These are phyloP conservation scores for Pedetes capensis DNA, from an alignment of 2,113 vertebrate species.

Conservation along the genomic window DNA sequence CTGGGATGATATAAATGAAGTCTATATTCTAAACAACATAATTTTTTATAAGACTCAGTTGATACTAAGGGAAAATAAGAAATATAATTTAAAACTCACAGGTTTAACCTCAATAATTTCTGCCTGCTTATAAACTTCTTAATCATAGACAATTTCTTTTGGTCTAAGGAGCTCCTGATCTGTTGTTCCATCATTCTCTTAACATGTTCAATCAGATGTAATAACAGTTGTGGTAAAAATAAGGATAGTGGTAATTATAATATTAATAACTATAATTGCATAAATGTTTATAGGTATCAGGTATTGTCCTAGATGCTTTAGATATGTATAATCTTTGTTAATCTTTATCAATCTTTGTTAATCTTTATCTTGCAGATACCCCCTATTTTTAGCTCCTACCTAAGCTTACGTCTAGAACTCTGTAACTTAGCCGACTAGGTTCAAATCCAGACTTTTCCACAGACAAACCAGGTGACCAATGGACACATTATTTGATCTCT, in stretches of 20 bases:
- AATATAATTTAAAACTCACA: neutral
- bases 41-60: conserved; percentile 3
- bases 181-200: neutral
- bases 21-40: neutral
- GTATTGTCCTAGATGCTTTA: neutral
- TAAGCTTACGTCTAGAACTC: neutral
- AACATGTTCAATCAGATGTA: neutral
- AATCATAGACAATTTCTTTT: neutral
- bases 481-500: neutral
- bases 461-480: neutral
- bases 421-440: neutral
- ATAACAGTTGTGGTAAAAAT: neutral
- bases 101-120: neutral
- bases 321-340: neutral
- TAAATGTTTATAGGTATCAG: neutral
- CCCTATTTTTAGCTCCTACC: neutral
- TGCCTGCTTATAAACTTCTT: neutral
- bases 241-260: neutral
- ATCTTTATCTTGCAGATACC: neutral
- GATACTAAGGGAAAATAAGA: neutral
- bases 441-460: neutral
- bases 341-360: neutral
- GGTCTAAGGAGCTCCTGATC: neutral
- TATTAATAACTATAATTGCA: neutral
- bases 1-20: neutral